A percentile compares a stretch with the other conserved stretches of the same genome.
These are phyloP conservation scores for Arnoldichthys spilopterus DNA, from an alignment of 2,797 vertebrate genomes.

Conservation along the genomic window DNA sequence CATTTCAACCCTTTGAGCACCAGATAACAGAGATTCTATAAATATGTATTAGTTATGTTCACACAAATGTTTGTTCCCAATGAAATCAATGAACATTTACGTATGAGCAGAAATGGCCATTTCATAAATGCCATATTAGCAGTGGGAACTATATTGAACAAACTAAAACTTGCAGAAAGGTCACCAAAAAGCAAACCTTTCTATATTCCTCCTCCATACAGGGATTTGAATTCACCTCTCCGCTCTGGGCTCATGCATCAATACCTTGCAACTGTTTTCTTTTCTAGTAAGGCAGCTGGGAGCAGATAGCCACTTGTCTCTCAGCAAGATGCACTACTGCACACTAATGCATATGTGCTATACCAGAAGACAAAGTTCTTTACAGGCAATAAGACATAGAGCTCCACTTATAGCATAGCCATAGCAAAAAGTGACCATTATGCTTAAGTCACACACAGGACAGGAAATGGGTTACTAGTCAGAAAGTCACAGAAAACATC, in stretches of 20 bases:
- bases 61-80: not conserved
- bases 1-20: not conserved
- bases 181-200: not conserved
- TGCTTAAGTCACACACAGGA: not conserved
- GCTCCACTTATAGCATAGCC: not conserved
- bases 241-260: not conserved
- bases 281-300: not conserved
- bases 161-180: not conserved
- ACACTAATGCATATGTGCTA: not conserved
- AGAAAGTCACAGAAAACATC: not conserved
- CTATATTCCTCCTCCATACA: not conserved
- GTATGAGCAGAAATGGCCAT: not conserved
- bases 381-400: not conserved
- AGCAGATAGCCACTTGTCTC: conserved; percentile 7
- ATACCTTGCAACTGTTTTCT: conserved; percentile 15
- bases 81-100: not conserved
- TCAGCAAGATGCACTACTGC: conserved; percentile 1
- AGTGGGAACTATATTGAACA: not conserved
- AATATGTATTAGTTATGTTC: not conserved
- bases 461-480: not conserved
- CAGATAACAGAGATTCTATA: too few relatives aligned
- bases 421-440: too few relatives aligned
- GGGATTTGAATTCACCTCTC: conserved; percentile 2
- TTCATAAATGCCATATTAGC: not conserved
- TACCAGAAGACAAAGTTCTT: not conserved